Conservation (phyloP, 2,113 vertebrate genomes). For the Sturnus vulgaris region DNA sequence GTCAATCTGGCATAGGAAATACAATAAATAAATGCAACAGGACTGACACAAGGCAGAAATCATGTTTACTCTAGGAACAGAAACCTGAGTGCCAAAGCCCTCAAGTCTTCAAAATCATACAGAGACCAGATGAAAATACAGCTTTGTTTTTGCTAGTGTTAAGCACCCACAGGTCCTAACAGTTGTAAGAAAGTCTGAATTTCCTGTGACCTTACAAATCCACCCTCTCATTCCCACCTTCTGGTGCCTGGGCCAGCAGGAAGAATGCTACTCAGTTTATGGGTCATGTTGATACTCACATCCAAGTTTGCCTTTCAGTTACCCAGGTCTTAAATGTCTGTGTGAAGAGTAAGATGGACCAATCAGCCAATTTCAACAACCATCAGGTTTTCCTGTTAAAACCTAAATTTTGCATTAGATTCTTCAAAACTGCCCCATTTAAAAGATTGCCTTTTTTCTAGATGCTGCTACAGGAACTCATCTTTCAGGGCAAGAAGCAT, state of each 20-base stretch:
- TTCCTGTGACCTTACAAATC: neutral
- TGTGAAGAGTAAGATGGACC: neutral
- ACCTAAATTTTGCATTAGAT: neutral
- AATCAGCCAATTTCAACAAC: neutral
- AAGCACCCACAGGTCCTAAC: neutral
- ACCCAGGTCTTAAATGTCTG: neutral
- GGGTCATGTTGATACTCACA: neutral
- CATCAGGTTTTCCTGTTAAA: neutral
- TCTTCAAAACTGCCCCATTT: neutral
- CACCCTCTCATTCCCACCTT: neutral
- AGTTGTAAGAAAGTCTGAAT: neutral
- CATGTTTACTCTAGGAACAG: neutral
- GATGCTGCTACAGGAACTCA: neutral
- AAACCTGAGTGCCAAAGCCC: accelerated
- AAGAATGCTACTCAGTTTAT: neutral
- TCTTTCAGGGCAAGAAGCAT: neutral
- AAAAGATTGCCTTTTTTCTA: neutral
- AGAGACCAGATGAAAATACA: neutral
- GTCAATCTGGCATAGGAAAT: neutral
- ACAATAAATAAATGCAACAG: neutral
- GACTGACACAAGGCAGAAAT: neutral
- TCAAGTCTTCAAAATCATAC: neutral
- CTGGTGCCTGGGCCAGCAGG: neutral
- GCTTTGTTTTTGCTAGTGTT: neutral
- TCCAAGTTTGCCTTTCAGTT: neutral